Base-by-base conservation (phyloP, 2,888 invertebrate genomes). In the Blera fallax region DNA sequence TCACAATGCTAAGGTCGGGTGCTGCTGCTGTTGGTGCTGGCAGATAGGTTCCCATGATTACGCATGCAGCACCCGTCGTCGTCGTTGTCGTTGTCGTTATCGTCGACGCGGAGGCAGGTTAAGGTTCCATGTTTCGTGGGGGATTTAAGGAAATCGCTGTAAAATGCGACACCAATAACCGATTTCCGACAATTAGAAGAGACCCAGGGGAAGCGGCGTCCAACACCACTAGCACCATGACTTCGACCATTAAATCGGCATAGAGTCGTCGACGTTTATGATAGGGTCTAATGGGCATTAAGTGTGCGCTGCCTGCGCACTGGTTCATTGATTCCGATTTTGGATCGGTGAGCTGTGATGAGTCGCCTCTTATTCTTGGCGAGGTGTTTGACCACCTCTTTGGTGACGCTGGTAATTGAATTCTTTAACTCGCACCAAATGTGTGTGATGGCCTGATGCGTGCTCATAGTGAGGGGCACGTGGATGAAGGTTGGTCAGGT, bases 161-260 rank as follows among this genome's bases (percentile, higher is more conserved):
- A 60, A 80, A 69, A 74, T 84, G 84, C 84, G 84, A 85, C 80
- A 85, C 84, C 76, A 85, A 85, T 85, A 85, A 85, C 43, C 76
- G 45, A 81, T 85, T 80, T 76, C 80, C 84, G 64, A 70, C 70
- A 62, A 52, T 58, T 56, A 70, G 60, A 65, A 50, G 65, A 29
- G 54, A 27, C 62, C 40, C 11, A 34, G 40, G 14, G 48, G 37
- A 11, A 45, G 29, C n/a, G n/a, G 18, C 18, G 6, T 16, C 16
- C 8, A 11, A 21, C 54, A 27, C 50, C 40, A 40, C n/a, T n/a
- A n/a, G n/a, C n/a, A n/a, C n/a, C n/a, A n/a, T 56, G 34, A 29
- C 45, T 67, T n/a, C 16, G 32, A 60, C 21, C 77, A 82, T 82
- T 82, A 82, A 82, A 77, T 72, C 77, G 77, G 50, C 69, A 76